Evolutionary conservation across 1,140 invertebrate genomes (phyloP), one percentile per base, ranked within the genome.

Genomic region (Pararge aegeria): DNA sequence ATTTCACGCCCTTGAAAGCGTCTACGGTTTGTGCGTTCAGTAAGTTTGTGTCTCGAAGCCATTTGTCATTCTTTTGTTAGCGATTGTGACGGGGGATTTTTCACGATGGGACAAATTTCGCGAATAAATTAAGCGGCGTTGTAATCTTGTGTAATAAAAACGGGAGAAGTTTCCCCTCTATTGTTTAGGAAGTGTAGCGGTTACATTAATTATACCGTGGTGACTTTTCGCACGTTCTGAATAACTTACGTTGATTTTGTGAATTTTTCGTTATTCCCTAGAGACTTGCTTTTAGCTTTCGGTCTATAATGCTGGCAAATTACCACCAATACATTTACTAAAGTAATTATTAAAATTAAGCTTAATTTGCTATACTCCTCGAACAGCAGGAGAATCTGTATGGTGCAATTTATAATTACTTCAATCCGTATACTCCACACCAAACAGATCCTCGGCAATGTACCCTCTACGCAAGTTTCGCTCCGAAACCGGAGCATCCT

Each of bases 21-120:
- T 77, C 73, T 68, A 78, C 85, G 87, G 78, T 85, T 86, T 73
- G 62, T 71, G 54, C 68, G 70, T 79, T 68, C 70, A 58, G 78
- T 78, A 89, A 89, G 83, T 89, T 88, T 88, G 83, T 88, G 84
- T 85, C 70, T 84, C 68, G 72, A 74, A 83, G 75, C 73, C 77
- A 89, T 87, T 89, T 83, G 55, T 89, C 85, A 89, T 82, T 80
- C 85, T 87, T 87, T 89, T 89, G 85, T 89, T 80, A 75, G 85
- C 83, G 71, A 85, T 83, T 83, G 79, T 70, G 80, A 83, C 70
- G 70, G 75, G 61, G 78, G 86, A 89, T 89, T 88, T 88, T 88
- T 89, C 83, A 80, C 67, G 80, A 80, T 83, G 83, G 83, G 83
- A 89, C 86, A 87, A 89, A 89, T 89, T 89, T 86, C 64, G 77